phyloP scores from a whole-genome alignment of 2,113 vertebrate species.

The Epinephelus lanceolatus region DNA sequence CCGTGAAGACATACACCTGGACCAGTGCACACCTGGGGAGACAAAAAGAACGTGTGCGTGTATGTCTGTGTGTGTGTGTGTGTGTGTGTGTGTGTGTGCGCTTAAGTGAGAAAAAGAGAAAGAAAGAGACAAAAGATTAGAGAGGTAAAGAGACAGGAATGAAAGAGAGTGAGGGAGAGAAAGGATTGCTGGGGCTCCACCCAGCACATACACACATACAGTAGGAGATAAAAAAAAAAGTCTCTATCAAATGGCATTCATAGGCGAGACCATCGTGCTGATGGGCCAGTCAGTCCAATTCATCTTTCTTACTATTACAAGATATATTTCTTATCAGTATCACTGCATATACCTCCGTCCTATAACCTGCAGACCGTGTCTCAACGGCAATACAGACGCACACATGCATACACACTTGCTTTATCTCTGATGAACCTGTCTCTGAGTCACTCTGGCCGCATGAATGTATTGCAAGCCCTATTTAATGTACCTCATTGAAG shows the following conservation, averaged over 20 bases:
- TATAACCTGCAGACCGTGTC: constrained; percentile 28
- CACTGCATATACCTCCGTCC: constrained; percentile 57
- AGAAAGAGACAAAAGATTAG: constrained; percentile 24
- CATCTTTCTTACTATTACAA: constrained; percentile 52
- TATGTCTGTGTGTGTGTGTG: background rate
- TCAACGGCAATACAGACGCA: constrained; percentile 16
- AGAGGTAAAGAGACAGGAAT: constrained; percentile 37
- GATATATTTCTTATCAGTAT: constrained; percentile 57
- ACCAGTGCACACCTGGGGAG: constrained; percentile 77
- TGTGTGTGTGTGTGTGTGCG: background rate
- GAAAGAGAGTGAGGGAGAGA: constrained; percentile 22
- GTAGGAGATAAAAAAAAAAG: constrained; percentile 47
- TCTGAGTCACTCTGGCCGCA: constrained; percentile 51
- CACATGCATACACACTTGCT: constrained; percentile 12
- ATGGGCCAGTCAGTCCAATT: constrained; percentile 43
- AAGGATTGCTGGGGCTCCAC: constrained; percentile 24
- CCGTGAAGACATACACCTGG: constrained; percentile 84
- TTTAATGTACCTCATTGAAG: constrained; percentile 54
- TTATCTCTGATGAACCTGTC: constrained; percentile 55
- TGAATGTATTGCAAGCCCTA: constrained; percentile 38
- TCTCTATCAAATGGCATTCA: constrained; percentile 60
- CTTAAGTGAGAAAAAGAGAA: constrained; percentile 23
- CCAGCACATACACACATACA: constrained; percentile 22
- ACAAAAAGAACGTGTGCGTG: background rate
- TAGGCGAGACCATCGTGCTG: background rate